These are phyloP conservation scores for Oophaga sylvatica DNA, from an alignment of 2,797 vertebrate species.

Conservation along the genomic window DNA sequence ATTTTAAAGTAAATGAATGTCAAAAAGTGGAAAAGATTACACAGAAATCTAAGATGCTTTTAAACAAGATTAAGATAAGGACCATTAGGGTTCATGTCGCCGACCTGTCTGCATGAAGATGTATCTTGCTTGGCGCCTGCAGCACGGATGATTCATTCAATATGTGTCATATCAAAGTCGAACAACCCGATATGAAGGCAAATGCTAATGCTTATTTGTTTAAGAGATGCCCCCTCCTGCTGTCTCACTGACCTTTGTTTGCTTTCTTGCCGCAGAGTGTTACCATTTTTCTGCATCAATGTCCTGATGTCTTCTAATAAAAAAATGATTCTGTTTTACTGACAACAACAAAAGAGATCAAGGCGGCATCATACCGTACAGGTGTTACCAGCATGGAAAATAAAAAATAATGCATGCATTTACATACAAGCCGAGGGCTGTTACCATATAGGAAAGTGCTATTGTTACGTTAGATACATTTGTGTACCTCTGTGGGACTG, in stretches of 20 bases:
- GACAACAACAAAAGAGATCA: not conserved
- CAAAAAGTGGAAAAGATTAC: conserved; percentile 81
- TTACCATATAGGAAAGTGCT: not conserved
- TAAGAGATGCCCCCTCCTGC: conserved; percentile 69
- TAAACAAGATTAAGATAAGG: conserved; percentile 91
- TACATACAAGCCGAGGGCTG: not conserved
- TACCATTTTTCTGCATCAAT: conserved; percentile 50
- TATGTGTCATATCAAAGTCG: conserved; percentile 86
- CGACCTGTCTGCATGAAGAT: conserved; percentile 87
- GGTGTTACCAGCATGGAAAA: not conserved
- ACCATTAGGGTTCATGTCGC: conserved; percentile 87
- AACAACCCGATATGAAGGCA: conserved; percentile 72
- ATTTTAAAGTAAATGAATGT: conserved; percentile 78
- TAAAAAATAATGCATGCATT: not conserved
- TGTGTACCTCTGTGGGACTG: no score
- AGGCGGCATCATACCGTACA: not conserved
- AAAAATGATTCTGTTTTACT: not conserved
- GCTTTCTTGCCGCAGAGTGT: conserved; percentile 21
- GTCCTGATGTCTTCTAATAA: conserved; percentile 25
- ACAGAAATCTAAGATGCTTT: conserved; percentile 88
- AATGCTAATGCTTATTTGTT: conserved; percentile 76
- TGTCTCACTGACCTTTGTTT: conserved; percentile 71
- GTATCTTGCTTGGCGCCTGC: conserved; percentile 80
- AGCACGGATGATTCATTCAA: conserved; percentile 74
- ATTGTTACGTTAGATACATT: no score